Conservation (phyloP, 1,140 invertebrate species). For the Chelonus insularis region DNA sequence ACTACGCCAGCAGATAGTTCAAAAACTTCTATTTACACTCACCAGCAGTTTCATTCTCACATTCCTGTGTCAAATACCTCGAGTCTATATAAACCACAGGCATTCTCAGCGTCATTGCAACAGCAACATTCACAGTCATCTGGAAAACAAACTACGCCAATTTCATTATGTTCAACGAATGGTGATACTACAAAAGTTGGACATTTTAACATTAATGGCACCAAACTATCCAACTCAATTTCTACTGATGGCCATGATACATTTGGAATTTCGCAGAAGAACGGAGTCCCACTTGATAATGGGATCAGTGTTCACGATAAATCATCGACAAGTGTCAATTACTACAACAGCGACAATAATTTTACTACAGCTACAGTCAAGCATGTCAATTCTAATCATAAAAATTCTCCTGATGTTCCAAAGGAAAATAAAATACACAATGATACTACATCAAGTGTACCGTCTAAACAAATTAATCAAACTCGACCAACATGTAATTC, state of each 20-base stretch:
- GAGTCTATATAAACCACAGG: conserved; percentile 47
- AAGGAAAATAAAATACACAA: conserved; percentile 35
- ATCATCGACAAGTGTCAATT: conserved; percentile 26
- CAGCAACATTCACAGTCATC: conserved; percentile 31
- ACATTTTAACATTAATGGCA: conserved; percentile 15
- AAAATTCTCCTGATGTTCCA: conserved; percentile 26
- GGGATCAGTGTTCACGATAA: conserved; percentile 12
- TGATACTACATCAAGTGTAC: conserved; percentile 29
- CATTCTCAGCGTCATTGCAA: conserved; percentile 36
- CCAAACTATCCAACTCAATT: not conserved
- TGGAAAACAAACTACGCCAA: not conserved
- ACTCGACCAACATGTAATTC: not conserved
- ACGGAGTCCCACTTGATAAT: conserved; percentile 4
- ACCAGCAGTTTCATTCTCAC: conserved; percentile 44
- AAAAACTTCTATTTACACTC: conserved; percentile 29
- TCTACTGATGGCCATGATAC: not conserved
- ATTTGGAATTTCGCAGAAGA: not conserved
- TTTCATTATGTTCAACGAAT: not conserved
- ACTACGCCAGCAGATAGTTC: conserved; percentile 26
- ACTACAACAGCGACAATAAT: conserved; percentile 34
- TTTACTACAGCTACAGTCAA: conserved; percentile 11
- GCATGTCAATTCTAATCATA: conserved; percentile 33
- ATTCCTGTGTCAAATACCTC: conserved; percentile 46
- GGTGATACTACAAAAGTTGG: conserved; percentile 4
- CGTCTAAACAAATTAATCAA: not conserved